Evolutionary conservation across 2,888 invertebrate species (phyloP), one percentile per base, ranked within the genome.

Genomic region (Rhopalosiphum nymphaeae): DNA sequence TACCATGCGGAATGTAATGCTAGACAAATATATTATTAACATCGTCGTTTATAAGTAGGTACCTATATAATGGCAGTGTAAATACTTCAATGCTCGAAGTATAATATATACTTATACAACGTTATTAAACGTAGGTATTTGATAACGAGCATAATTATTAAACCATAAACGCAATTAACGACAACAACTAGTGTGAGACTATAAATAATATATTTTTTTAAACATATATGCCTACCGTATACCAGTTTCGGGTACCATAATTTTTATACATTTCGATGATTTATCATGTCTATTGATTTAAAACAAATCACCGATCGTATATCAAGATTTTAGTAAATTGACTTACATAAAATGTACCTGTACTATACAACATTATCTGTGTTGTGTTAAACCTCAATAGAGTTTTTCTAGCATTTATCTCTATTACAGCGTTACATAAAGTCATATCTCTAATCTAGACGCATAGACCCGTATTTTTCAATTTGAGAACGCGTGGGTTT

Each of bases 381-480:
- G 44, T 86, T 86, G 29, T 46, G 36, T 78, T 21, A 36, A 78
- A 86, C 46, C 44, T 86, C 46, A 86, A 86, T 46, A 86, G 46
- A 16, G 46, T 46, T 46, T 86, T 42, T 29, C 46, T 16, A 86
- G 13, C 86, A 86, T 29, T 44, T 86, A 29, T 46, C 46, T 46
- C 44, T 46, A 86, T 86, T 46, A 78, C 21, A 21, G 21, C 36
- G 46, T 46, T 86, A 46, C 86, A 46, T 86, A 86, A 86, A 86
- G 16, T 44, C 44, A 46, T 86, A 46, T 86, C 86, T 86, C 46
- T 86, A 46, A 86, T 86, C 86, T 44, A 44, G 29, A 46, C n/a
- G 44, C 86, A 29, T 46, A 86, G 29, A 86, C 44, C 46, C 86
- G n/a, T 86, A 86, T 86, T 86, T 86, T 86, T 46, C 78, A 78